Conservation (phyloP, 2,797 vertebrate genomes). For the Capromys pilorides region DNA sequence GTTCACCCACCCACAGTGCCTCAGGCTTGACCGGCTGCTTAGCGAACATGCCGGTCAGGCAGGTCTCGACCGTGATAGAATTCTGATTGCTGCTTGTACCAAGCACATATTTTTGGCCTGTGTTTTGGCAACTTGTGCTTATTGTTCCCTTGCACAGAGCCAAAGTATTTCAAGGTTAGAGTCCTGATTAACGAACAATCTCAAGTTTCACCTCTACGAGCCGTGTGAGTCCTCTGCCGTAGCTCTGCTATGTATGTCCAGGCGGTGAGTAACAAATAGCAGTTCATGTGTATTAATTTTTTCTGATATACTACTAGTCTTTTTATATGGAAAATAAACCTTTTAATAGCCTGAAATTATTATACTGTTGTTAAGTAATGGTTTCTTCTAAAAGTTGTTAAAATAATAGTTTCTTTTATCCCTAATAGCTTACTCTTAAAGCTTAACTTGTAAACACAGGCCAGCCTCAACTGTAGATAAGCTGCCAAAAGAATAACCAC, state of each 20-base stretch:
- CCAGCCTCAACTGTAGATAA: background rate
- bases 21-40: background rate
- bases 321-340: constrained; percentile 35
- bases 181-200: background rate
- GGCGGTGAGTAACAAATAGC: background rate
- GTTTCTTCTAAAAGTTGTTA: background rate
- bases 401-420: background rate
- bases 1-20: background rate
- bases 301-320: background rate
- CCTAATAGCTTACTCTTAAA: background rate
- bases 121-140: background rate
- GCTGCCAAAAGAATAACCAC: constrained; percentile 15
- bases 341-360: background rate
- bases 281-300: background rate
- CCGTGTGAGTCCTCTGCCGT: background rate
- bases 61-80: background rate
- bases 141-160: background rate
- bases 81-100: background rate
- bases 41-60: background rate
- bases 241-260: background rate
- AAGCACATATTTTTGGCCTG: background rate
- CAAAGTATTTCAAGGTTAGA: background rate
- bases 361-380: background rate
- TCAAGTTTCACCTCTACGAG: background rate
- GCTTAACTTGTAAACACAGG: constrained; percentile 33